Evolutionary conservation across 1,140 invertebrate species (phyloP).

Genomic region (Macrotrachela quadricornifera): DNA sequence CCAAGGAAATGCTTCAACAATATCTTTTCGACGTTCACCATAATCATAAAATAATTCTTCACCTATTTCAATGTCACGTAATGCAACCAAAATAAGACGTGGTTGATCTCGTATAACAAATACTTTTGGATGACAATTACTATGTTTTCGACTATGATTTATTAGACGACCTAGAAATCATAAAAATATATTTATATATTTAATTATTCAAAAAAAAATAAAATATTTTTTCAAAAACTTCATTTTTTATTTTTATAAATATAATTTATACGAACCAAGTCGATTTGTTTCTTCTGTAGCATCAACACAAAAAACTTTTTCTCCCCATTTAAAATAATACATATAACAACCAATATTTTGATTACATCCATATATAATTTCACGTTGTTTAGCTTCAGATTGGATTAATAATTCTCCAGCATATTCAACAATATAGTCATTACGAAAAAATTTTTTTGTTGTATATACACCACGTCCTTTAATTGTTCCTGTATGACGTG

Average conservation of each 20-base stretch:
- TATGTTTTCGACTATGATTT: constrained; percentile 68
- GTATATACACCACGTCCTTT: constrained; percentile 44
- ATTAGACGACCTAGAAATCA: constrained; percentile 50
- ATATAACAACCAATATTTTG: constrained; percentile 71
- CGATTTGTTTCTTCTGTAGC: constrained; percentile 70
- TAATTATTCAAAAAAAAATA: too few relatives aligned
- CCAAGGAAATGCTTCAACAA: constrained; percentile 83
- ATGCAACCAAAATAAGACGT: constrained; percentile 67
- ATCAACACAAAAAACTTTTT: constrained; percentile 83
- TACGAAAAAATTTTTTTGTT: constrained; percentile 49
- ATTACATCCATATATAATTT: constrained; percentile 51
- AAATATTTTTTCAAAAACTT: too few relatives aligned
- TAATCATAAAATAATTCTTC: constrained; percentile 92
- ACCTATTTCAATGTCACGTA: constrained; percentile 56
- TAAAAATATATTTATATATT: too few relatives aligned
- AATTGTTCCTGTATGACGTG: too few relatives aligned
- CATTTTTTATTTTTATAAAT: too few relatives aligned
- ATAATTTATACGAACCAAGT: constrained; percentile 24
- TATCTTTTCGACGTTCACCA: constrained; percentile 71
- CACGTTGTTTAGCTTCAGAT: constrained; percentile 55
- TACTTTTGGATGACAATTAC: constrained; percentile 69
- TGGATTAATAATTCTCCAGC: constrained; percentile 70
- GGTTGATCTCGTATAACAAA: constrained; percentile 42
- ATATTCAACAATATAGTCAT: constrained; percentile 91
- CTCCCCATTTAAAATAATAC: constrained; percentile 87